Base-by-base conservation (phyloP, 23 tunicate genomes). In the Aplidium turbinatum region DNA sequence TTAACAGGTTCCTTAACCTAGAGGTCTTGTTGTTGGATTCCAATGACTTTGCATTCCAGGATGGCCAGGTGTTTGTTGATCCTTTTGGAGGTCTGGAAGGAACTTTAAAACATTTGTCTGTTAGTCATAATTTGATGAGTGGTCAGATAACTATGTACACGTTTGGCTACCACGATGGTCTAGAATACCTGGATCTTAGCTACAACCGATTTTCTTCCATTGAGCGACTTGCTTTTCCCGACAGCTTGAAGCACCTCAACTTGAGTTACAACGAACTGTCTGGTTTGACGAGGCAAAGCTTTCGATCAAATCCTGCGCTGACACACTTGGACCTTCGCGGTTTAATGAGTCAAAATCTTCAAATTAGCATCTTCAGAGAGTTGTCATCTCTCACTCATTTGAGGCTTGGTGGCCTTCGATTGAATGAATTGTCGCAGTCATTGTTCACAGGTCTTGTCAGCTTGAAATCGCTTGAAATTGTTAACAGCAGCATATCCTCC, bases 151-250 rank as follows among this genome's bases (percentile, higher is more conserved):
- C 31, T 35, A 1, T 30, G 4, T 36, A 26, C 2, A 52, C 62
- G 27, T 40, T 57, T 9, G 22, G 25, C 3, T 38, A 68, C 20
- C 78, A 70, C 42, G 16, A 19, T 0, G 27, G 57, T 4, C 38
- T 80, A 38, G 31, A 57, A 25, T 38, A 80, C 1, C 70, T 80
- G 27, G 85, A 80, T 33, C 45, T 80, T 5, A 80, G 85, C 68
- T 29, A 33, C 46, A 80, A 80, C 78, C 57, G 26, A 18, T 18
- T 80, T 20, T 20, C 11, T 20, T 4, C 21, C 21, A 9, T 68
- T 6, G 27, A 35, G 24, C 50, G 50, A 42, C 13, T 9, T 11
- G 50, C 50, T 11, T 9, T 42, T 22, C 78, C 35, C 29, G 16
- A 20, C 0, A 39, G 57, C 7, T 29, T 80, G 36, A 30, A 57